These are phyloP conservation scores for Amphipoea lucens DNA, from an alignment of 2,888 invertebrate genomes.

Conservation along the genomic window DNA sequence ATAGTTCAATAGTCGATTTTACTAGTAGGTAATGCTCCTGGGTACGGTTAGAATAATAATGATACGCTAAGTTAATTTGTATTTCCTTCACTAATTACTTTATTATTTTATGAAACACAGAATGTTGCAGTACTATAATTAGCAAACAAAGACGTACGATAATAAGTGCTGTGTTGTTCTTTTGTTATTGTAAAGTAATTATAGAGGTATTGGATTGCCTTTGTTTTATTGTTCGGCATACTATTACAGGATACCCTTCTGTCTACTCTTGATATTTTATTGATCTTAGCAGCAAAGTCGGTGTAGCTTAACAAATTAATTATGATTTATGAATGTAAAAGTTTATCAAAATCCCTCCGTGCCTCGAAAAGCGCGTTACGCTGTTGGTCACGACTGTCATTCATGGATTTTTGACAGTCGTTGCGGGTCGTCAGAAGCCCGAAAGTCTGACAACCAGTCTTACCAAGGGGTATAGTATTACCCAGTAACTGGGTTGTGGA, in stretches of 20 bases:
- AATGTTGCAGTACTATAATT: conserved; percentile 12
- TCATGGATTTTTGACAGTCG: too few species aligned
- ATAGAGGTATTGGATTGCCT: not conserved
- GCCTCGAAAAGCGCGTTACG: too few species aligned
- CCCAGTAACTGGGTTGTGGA: too few species aligned
- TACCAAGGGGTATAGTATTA: too few species aligned
- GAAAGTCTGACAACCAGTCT: too few species aligned
- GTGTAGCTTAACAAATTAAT: not conserved
- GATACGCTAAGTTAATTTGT: conserved; percentile 10
- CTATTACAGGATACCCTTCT: not conserved
- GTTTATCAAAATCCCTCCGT: not conserved
- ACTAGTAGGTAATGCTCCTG: not conserved
- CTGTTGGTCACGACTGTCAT: too few species aligned
- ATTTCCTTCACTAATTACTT: conserved; percentile 10
- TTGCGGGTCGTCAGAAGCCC: too few species aligned
- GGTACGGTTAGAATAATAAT: conserved; percentile 17
- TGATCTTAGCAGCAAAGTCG: not conserved
- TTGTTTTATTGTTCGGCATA: not conserved
- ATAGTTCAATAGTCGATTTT: not conserved
- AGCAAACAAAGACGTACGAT: conserved; percentile 6
- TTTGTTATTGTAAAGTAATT: not conserved
- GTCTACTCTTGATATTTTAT: not conserved
- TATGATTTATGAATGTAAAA: not conserved
- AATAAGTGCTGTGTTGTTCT: not conserved
- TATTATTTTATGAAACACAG: conserved; percentile 35